phyloP scores from a whole-genome alignment of 2,113 vertebrate species.

The Muntiacus reevesi region DNA sequence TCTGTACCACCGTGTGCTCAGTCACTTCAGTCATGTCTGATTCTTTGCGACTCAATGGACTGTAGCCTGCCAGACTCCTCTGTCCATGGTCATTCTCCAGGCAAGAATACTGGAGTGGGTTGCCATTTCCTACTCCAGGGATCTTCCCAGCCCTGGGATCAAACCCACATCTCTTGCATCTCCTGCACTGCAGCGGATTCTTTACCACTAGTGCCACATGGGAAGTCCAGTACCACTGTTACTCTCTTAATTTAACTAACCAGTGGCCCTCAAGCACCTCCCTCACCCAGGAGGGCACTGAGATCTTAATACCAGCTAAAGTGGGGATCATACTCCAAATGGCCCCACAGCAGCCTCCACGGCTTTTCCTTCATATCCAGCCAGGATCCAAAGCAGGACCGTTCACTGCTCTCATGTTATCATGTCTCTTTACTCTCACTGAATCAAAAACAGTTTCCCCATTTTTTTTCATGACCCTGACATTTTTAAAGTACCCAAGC shows the following conservation, averaged over 20 bases:
- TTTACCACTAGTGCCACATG: neutral
- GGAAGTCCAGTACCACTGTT: neutral
- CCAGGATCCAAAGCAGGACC: neutral
- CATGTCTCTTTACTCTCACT: neutral
- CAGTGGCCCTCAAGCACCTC: neutral
- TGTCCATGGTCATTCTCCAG: neutral
- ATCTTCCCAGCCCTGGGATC: neutral
- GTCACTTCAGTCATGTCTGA: neutral
- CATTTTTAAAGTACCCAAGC: neutral
- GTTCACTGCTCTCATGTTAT: neutral
- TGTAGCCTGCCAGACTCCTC: neutral
- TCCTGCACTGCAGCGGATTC: neutral
- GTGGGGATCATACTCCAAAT: neutral
- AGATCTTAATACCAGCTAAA: neutral
- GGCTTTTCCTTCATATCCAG: neutral
- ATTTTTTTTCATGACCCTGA: neutral
- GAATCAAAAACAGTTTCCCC: neutral
- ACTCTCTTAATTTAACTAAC: neutral
- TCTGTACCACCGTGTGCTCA: rapidly evolving
- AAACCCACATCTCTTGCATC: neutral
- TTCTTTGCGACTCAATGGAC: neutral
- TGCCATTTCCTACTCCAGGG: neutral
- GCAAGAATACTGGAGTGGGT: neutral
- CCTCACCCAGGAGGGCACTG: neutral
- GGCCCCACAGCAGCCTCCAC: too few relatives aligned